Evolutionary conservation across 2,888 invertebrate genomes (phyloP), one percentile per base, ranked within the genome.

Genomic region (Plemyria rubiginata): DNA sequence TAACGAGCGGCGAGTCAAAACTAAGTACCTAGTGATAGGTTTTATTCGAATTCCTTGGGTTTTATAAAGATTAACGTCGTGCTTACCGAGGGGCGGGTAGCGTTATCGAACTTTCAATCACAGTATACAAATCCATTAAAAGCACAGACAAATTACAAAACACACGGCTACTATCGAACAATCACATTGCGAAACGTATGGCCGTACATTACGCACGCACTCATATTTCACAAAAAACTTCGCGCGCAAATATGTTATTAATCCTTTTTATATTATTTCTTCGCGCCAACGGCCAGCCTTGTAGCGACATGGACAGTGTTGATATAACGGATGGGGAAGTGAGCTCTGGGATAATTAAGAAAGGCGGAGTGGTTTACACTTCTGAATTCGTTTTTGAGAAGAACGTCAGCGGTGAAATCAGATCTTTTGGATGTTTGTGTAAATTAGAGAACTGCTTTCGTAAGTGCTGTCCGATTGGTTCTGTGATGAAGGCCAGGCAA

Each of bases 381-480:
- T 73, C 76, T 43, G 69, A 84, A 43, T 75, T 75, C 66, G 73
- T 87, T 29, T 90, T 78, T 60, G 52, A 67, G 1, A 83, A 78
- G 65, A 81, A 79, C 22, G 66, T 85, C 3, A 77, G 70, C 45
- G 87, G 84, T 8, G 78, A 70, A 60, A 61, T 79, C 0, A 81
- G 65, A 59, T 80, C 66, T 1, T 87, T 80, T 28, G 90, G 88
- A 0, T 91, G 91, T 69, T 61, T 84, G 49, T 91, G 91, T 66
- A 65, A 81, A 60, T n/a, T 77, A 0, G 81, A 68, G 13, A 71
- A 76, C 4, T 91, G 91, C 73, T 77, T 87, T 22, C 70, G 82
- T n/a, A 92, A 92, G 60, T 92, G 92, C 63, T 92, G 92, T 60
- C 80, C 81, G 0, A 9, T 81, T 0, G 87, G 86, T 0, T 72